Evolutionary conservation across 2,797 vertebrate genomes (phyloP).

Genomic region (Ibycter americanus): DNA sequence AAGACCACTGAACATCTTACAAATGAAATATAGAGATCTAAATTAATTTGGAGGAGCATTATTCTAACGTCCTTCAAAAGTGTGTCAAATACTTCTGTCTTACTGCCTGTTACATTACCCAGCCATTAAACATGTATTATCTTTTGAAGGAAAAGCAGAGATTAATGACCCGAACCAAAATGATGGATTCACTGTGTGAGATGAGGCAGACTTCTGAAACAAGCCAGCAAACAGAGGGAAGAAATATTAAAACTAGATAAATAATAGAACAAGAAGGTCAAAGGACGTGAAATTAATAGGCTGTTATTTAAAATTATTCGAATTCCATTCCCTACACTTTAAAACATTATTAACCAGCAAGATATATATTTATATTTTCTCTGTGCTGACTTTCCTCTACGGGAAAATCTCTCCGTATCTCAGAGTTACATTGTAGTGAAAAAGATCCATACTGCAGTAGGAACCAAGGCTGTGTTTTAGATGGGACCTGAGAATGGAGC

Average conservation of each 20-base stretch:
- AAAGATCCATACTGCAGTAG: background rate
- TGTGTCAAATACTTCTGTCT: background rate
- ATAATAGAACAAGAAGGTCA: constrained; percentile 23
- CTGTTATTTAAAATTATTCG: background rate
- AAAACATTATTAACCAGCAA: background rate
- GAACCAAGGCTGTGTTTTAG: background rate
- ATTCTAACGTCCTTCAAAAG: background rate
- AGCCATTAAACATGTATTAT: constrained; percentile 46
- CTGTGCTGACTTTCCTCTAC: background rate
- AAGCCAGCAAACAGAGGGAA: background rate
- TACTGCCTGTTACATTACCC: background rate
- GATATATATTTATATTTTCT: background rate
- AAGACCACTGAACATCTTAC: background rate
- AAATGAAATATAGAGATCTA: background rate
- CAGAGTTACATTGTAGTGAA: accelerated
- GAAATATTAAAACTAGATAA: constrained; percentile 8
- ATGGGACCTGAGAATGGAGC: accelerated
- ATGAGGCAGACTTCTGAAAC: background rate
- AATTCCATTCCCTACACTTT: background rate
- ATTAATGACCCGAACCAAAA: constrained; percentile 22
- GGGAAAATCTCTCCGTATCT: background rate
- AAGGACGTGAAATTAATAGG: constrained; percentile 19
- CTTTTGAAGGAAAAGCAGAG: constrained; percentile 40
- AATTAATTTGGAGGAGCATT: background rate
- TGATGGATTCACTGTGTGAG: constrained; percentile 30